Conservation (phyloP, 2,113 vertebrate species). For the Megalops atlanticus region DNA sequence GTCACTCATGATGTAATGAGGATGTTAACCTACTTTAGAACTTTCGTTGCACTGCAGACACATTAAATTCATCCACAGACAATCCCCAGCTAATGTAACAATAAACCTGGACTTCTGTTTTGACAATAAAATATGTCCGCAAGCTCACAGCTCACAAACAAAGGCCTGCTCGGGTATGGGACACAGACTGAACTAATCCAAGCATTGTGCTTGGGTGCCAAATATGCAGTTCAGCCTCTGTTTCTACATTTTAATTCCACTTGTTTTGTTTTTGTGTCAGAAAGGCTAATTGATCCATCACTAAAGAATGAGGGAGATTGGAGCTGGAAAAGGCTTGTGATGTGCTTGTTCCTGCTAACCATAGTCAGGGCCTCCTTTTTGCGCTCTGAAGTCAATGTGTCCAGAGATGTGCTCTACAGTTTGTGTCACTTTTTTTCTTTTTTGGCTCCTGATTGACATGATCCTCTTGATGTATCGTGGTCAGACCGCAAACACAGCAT, state of each 20-base stretch:
- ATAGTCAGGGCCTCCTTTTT: not conserved
- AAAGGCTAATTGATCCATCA: not conserved
- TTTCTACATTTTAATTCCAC: not conserved
- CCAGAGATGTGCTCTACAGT: not conserved
- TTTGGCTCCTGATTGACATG: not conserved
- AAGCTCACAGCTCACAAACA: not conserved
- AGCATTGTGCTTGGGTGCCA: not conserved
- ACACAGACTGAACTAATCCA: slow-evolving; percentile 2
- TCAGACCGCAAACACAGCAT: not conserved
- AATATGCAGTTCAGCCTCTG: not conserved
- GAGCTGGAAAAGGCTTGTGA: not conserved
- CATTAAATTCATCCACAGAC: not conserved
- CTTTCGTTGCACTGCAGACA: too few species aligned
- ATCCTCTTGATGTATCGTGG: not conserved
- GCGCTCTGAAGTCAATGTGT: not conserved
- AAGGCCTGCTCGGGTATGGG: not conserved
- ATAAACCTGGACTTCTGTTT: not conserved
- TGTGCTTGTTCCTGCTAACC: not conserved
- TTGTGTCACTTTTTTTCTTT: not conserved
- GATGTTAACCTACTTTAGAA: not conserved
- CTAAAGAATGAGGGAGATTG: not conserved
- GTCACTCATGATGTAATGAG: not conserved
- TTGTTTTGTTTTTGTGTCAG: not conserved
- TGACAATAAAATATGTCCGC: not conserved
- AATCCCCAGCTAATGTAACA: not conserved